A percentile compares a stretch with the other conserved stretches of the same genome.
Conservation (phyloP, 2,888 invertebrate species). For the Drosophila acutilabella region DNA sequence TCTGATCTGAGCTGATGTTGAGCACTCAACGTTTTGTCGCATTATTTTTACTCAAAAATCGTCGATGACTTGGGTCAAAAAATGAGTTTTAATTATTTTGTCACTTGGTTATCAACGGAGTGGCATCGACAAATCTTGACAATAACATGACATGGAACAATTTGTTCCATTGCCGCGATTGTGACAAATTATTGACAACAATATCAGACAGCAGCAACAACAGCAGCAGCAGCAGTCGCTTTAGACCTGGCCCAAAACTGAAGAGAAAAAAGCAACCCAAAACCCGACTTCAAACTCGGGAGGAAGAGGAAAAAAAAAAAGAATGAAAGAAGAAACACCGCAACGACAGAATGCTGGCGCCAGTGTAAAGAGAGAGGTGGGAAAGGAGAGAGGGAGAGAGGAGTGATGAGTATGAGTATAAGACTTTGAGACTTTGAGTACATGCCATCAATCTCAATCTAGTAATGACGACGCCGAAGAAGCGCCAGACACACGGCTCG, state of each 20-base stretch:
- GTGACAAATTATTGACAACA: constrained; percentile 84
- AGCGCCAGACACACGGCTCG: constrained; percentile 72
- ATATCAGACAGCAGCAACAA: constrained; percentile 46
- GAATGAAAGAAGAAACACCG: constrained; percentile 20
- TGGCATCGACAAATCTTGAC: constrained; percentile 75
- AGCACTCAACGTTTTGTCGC: constrained; percentile 64
- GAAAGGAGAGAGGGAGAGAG: not conserved
- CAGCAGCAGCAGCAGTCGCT: constrained; percentile 16
- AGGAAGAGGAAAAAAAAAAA: constrained; percentile 14
- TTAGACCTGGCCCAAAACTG: constrained; percentile 36
- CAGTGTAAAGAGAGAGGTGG: constrained; percentile 36
- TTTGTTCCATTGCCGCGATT: constrained; percentile 79
- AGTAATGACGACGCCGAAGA: constrained; percentile 71
- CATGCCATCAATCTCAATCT: constrained; percentile 77
- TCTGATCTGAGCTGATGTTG: constrained; percentile 27
- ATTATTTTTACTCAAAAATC: constrained; percentile 26
- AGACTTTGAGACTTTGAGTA: constrained; percentile 45
- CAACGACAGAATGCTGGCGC: constrained; percentile 62
- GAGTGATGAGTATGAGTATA: constrained; percentile 17
- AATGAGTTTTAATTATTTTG: constrained; percentile 79
- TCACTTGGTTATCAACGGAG: constrained; percentile 71
- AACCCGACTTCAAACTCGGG: constrained; percentile 1
- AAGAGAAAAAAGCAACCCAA: not conserved
- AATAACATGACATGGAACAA: constrained; percentile 83
- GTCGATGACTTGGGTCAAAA: constrained; percentile 36